phyloP scores from a whole-genome alignment of 2,113 vertebrate species.

The Rousettus leschenaultii region DNA sequence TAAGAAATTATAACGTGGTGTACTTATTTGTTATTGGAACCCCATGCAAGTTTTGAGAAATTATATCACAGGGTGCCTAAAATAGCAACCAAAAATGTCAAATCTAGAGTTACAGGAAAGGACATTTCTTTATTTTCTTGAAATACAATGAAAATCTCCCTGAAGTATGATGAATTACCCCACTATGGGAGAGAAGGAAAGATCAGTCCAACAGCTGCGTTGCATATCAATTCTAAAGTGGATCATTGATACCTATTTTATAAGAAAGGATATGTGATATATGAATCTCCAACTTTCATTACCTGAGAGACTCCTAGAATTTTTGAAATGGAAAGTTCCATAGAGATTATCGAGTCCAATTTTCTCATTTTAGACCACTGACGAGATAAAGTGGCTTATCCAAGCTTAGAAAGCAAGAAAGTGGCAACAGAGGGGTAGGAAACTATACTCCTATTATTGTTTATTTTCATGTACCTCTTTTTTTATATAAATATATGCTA shows the following conservation, averaged over 20 bases:
- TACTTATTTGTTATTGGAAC: not conserved
- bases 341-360: not conserved
- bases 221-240: not conserved
- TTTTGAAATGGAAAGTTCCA: not conserved
- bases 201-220: not conserved
- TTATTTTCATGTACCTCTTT: not conserved
- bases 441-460: not conserved
- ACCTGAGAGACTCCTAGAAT: not conserved
- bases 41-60: slow-evolving; percentile 18
- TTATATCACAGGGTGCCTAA: not conserved
- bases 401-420: not conserved
- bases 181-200: not conserved
- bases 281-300: not conserved
- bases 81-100: slow-evolving; percentile 43
- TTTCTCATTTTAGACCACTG: not conserved
- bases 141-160: slow-evolving; percentile 29
- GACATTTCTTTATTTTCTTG: slow-evolving; percentile 5
- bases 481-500: not conserved
- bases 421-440: not conserved
- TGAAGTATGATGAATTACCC: slow-evolving; percentile 4
- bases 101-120: not conserved
- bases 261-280: not conserved
- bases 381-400: not conserved
- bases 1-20: not conserved
- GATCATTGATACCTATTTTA: not conserved